Base-by-base conservation (phyloP, 1,140 invertebrate species). In the Semibalanus balanoides region DNA sequence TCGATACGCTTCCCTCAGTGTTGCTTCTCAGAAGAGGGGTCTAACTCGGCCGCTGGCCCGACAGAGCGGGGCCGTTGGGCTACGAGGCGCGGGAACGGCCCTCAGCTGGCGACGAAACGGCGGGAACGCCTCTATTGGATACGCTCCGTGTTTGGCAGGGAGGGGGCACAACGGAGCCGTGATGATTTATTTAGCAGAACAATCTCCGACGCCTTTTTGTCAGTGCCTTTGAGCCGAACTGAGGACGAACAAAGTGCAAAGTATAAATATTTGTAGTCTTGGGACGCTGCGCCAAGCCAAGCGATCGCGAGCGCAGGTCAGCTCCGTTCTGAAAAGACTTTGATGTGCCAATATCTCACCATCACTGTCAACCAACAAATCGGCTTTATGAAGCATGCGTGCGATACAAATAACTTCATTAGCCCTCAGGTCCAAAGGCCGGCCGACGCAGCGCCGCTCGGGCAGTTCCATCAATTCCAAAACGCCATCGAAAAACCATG, bases 351-450 rank as follows among this genome's bases (percentile, higher is more conserved):
- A 64, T 64, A 64, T 64, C 51, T 64, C 51, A 64, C 51, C 51
- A 64, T 64, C 51, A 64, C 51, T 64, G 51, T 64, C 51, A 64
- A 64, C 51, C 51, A 25, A 25, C 51, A 64, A 64, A 64, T 64
- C 51, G 51, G 51, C 51, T 64, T 64, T 64, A 64, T 64, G 51
- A 64, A 64, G 51, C 51, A 64, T 64, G 51, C 51, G 7, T 64
- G 51, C 51, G 51, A 64, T 64, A 64, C 51, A 64, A 64, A 64
- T 64, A 64, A 64, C 51, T 64, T 64, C 51, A 64, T 64, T 64
- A 64, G 51, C 51, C 22, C 22, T 64, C 51, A 22, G 51, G 11
- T 25, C 14, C 22, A 64, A 64, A 64, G 51, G 22, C 51, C 7
- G 51, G 51, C 51, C 51, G 22, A 64, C 7, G 22, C 14, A 64